A percentile compares a stretch with the other conserved stretches of the same genome.
Conservation (phyloP, 2,113 vertebrate species). For the Salvelinus fontinalis region DNA sequence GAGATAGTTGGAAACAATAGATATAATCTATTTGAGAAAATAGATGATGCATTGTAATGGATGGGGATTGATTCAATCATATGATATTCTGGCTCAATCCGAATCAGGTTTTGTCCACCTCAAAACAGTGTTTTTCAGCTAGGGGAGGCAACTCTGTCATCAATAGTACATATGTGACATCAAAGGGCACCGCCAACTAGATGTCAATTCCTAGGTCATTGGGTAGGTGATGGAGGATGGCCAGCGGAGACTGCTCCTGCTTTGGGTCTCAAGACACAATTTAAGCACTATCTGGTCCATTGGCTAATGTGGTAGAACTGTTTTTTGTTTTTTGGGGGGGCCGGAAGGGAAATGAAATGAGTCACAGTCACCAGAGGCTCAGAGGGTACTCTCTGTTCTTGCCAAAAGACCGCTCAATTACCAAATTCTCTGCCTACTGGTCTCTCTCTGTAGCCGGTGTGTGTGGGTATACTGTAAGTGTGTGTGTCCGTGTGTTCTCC, state of each 20-base stretch:
- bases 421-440: neutral
- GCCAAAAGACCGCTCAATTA: neutral
- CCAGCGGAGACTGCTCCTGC: neutral
- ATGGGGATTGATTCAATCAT: neutral
- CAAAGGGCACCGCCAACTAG: neutral
- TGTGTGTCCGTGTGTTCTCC: neutral
- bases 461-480: neutral
- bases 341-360: constrained; percentile 30
- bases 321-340: too few relatives aligned
- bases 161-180: neutral
- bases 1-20: neutral
- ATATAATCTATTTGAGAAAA: neutral
- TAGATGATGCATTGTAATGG: neutral
- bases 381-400: neutral
- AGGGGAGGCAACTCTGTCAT: neutral
- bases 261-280: constrained; percentile 15
- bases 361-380: constrained; percentile 28
- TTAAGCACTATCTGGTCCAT: neutral
- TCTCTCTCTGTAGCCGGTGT: neutral
- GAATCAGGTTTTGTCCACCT: neutral
- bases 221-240: neutral
- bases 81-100: neutral
- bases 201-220: neutral
- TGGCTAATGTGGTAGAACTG: neutral
- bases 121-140: neutral